Evolutionary conservation across 2,113 vertebrate species (phyloP).

Genomic region (Eretmochelys imbricata): DNA sequence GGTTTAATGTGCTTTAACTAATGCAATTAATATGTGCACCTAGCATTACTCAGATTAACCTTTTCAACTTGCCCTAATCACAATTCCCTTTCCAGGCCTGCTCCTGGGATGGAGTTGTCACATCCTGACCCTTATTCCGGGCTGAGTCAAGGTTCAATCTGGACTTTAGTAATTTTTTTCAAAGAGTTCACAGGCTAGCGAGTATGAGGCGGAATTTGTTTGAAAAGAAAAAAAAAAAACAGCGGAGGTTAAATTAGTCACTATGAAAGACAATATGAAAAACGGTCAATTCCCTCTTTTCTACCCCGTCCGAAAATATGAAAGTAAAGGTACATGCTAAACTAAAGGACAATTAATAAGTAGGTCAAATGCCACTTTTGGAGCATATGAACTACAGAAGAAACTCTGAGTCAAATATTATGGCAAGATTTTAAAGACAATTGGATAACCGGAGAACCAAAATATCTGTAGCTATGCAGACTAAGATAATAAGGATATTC

Average conservation of each 20-base stretch:
- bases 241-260: not conserved
- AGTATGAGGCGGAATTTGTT: not conserved
- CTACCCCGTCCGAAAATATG: not conserved
- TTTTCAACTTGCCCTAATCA: slow-evolving; percentile 40
- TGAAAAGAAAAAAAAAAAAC: not conserved
- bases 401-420: not conserved
- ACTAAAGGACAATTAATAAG: not conserved
- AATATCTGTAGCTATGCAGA: not conserved
- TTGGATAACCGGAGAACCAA: not conserved
- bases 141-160: not conserved
- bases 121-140: not conserved
- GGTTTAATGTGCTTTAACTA: slow-evolving; percentile 29
- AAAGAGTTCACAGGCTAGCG: not conserved
- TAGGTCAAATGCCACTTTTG: not conserved
- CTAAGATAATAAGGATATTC: not conserved
- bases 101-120: not conserved
- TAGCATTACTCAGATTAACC: slow-evolving; percentile 46
- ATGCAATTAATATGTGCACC: slow-evolving; percentile 33
- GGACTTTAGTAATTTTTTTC: not conserved
- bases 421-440: slow-evolving; percentile 12
- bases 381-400: not conserved
- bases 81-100: slow-evolving; percentile 18
- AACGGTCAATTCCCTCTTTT: not conserved
- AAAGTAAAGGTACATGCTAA: not conserved
- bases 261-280: slow-evolving; percentile 4